Evolutionary conservation across 2,113 vertebrate genomes (phyloP), one percentile per base, ranked within the genome.

Genomic region (Rallus limicola): DNA sequence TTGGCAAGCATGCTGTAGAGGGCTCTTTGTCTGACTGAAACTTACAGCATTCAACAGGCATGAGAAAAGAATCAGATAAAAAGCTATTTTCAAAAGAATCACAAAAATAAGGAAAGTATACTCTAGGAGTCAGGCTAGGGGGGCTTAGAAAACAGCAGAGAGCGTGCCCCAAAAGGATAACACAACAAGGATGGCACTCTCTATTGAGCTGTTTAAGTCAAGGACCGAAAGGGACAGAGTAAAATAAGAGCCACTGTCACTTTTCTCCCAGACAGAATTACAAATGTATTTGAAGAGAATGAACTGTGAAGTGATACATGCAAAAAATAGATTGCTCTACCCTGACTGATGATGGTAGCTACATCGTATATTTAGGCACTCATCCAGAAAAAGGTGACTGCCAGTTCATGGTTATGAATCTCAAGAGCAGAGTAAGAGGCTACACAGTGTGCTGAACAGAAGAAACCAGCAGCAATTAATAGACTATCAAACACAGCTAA

Each of bases 321-420:
- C 84, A 81, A 90, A 90, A 91, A 95, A 86, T 94, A 84, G 10
- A 97, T 94, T 92, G 84, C 87, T 96, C 91, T 48, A 52, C 13
- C 42, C 13, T 11, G 77, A 93, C 93, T 69, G 56, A 91, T 69
- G 72, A 89, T 53, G 67, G 94, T 65, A 83, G 52, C 96, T 79
- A 87, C 60, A 60, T 42, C 95, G 86, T 95, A 42, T 95, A 80
- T 83, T 91, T 95, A 97, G 97, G 97, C 97, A 95, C 21, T 24
- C 53, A 59, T 93, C 95, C 97, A 97, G 82, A 97, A 93, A 88
- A 82, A 83, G 77, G 82, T 42, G 69, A 82, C 90, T 93, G 93
- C 91, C 93, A 89, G 89, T 81, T 97, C 92, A 91, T 8, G 14
- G 79, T 78, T 72, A 95, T 56, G 71, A 93, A 50, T 90, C 59